phyloP scores from a whole-genome alignment of 2,797 vertebrate species.

The Vultur gryphus region DNA sequence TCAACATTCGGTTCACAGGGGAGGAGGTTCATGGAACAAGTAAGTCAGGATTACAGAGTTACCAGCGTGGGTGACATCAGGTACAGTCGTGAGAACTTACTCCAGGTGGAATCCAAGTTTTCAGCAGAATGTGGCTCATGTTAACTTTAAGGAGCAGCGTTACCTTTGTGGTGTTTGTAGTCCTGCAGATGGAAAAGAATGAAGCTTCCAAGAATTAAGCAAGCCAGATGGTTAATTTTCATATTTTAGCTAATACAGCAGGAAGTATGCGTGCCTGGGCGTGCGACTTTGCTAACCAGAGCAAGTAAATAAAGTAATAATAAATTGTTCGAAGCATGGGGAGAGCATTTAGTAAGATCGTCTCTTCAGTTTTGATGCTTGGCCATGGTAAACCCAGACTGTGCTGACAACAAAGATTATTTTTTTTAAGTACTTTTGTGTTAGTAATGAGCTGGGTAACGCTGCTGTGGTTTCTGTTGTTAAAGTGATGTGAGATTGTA shows the following conservation, averaged over 20 bases:
- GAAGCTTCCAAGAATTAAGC: neutral
- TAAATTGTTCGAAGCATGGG: neutral
- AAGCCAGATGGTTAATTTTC: neutral
- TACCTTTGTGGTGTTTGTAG: neutral
- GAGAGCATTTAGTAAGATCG: neutral
- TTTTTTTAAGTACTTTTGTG: neutral
- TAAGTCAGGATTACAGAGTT: conserved; percentile 34
- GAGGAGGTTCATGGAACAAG: conserved; percentile 98
- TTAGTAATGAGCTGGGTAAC: neutral
- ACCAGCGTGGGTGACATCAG: accelerated
- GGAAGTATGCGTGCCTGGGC: neutral
- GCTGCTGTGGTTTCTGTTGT: neutral
- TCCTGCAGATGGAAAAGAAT: neutral
- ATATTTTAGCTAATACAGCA: neutral
- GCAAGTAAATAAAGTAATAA: neutral
- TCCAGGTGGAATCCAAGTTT: neutral
- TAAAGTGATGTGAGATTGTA: neutral
- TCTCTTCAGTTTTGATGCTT: neutral
- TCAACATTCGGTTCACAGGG: conserved; percentile 98
- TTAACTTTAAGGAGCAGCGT: accelerated
- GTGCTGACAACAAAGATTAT: neutral
- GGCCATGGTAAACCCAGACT: neutral
- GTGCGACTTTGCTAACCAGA: neutral
- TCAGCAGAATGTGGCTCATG: accelerated
- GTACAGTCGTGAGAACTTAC: accelerated